Percentiles rank a stretch among this genome's conserved stretches.
These are phyloP conservation scores for Blastomussa wellsi DNA, from an alignment of 92 coral and sea anemone genomes.

Conservation along the genomic window DNA sequence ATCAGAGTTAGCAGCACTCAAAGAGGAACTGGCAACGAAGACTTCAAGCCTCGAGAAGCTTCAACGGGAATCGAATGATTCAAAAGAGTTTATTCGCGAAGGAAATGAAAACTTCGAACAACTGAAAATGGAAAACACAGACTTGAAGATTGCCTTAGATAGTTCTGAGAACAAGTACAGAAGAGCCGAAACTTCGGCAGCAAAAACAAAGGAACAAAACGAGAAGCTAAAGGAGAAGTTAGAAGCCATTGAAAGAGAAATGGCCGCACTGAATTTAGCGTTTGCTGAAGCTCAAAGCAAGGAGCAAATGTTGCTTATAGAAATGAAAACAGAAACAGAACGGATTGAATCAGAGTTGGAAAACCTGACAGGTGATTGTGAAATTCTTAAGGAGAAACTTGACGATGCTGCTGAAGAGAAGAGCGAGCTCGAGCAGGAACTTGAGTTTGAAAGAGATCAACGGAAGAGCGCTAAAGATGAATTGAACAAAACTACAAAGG, in stretches of 20 bases:
- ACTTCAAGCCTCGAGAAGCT: slow-evolving; percentile 40
- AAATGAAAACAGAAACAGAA: slow-evolving; percentile 49
- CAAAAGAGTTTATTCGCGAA: slow-evolving; percentile 13
- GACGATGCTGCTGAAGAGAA: slow-evolving; percentile 28
- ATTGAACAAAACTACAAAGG: slow-evolving; percentile 17
- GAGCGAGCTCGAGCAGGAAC: slow-evolving; percentile 13
- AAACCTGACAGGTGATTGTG: slow-evolving; percentile 32
- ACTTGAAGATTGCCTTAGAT: slow-evolving; percentile 30
- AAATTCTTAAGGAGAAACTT: slow-evolving; percentile 45
- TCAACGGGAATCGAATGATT: slow-evolving; percentile 37
- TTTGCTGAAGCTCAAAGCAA: slow-evolving; percentile 35
- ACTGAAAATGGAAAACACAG: slow-evolving; percentile 42
- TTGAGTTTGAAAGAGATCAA: slow-evolving; percentile 31
- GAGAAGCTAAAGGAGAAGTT: slow-evolving; percentile 60
- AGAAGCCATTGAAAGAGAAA: slow-evolving; percentile 58
- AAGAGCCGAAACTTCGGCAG: slow-evolving; percentile 29
- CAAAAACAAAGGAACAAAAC: slow-evolving; percentile 42
- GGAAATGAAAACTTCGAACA: slow-evolving; percentile 31
- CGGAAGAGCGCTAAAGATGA: slow-evolving; percentile 24
- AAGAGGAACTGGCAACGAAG: slow-evolving; percentile 44
- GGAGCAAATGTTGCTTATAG: slow-evolving; percentile 17
- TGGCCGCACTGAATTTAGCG: slow-evolving; percentile 48
- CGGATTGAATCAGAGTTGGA: slow-evolving; percentile 32
- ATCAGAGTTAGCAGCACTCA: slow-evolving; percentile 39
- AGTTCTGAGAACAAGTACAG: slow-evolving; percentile 26